Base-by-base conservation (phyloP, 2,888 invertebrate species). In the Cotesia congregata region DNA sequence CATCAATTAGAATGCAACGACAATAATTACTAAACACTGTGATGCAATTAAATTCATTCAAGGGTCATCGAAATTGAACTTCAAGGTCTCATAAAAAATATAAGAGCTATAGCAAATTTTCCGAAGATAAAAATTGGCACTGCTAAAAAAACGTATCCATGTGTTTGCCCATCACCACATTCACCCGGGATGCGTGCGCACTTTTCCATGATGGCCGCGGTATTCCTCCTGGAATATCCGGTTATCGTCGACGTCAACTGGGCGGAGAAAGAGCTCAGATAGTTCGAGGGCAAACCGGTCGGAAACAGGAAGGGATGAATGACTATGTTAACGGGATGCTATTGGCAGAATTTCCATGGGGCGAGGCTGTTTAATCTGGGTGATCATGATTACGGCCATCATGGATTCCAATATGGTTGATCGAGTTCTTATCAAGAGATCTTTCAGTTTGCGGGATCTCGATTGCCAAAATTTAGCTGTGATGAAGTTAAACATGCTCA, bases 361-460 rank as follows among this genome's bases (percentile, higher is more conserved):
- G 84, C 84, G 86, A 83, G 83, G 86, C 84, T 79, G 82, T 80
- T 79, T 69, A 74, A 77, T 73, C 59, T 76, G 81, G 85, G 83
- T 83, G 75, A 76, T 78, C 76, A 81, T 81, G 80, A 82, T 81
- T 81, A 85, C 88, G 83, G 88, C 89, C 89, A 89, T 89, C 85
- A 88, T 88, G 88, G 82, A 87, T 87, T 86, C 82, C 84, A 87
- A 83, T 78, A 87, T 87, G 87, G 88, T 86, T 80, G 84, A 74
- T 76, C 9, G 69, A 77, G 67, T 77, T 61, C 61, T 67, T 74
- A 76, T 76, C 73, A 69, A 78, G 71, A 72, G 65, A 74, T 78
- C 78, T 78, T 80, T 74, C 67, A 75, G 7, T 12, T 50, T 50
- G 50, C 50, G 12, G 12, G 7, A 9, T 50, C 6, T 7, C 12